These are phyloP conservation scores for Ormyrus labotus DNA, from an alignment of 2,888 invertebrate species.

Conservation along the genomic window DNA sequence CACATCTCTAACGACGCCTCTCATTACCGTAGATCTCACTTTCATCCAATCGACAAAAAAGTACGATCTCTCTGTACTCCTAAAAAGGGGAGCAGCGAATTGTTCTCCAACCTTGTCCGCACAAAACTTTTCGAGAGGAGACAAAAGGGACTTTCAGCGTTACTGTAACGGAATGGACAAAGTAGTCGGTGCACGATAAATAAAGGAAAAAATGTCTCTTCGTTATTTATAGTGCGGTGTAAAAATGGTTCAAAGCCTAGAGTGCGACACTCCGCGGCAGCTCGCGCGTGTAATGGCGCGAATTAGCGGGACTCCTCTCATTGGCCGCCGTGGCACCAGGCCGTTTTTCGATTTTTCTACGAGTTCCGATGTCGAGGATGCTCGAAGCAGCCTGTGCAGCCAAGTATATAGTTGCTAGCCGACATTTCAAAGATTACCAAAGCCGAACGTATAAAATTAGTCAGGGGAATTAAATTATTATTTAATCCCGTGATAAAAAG, in stretches of 20 bases:
- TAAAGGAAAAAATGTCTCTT: conserved; percentile 33
- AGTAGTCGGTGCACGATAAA: conserved; percentile 33
- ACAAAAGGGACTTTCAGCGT: conserved; percentile 7
- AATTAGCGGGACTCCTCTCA: conserved; percentile 32
- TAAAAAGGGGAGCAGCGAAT: background rate
- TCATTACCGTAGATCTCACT: background rate
- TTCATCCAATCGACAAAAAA: background rate
- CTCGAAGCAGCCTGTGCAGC: too few species aligned
- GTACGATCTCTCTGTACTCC: background rate
- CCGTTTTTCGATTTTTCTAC: too few species aligned
- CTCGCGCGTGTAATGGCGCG: conserved; percentile 17
- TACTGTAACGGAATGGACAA: conserved; percentile 11
- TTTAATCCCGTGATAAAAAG: too few species aligned
- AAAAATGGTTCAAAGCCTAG: conserved; percentile 42
- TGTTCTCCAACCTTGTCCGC: background rate
- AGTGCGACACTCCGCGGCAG: background rate
- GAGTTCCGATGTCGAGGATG: too few species aligned
- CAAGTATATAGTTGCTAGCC: too few species aligned
- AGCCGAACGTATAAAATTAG: too few species aligned
- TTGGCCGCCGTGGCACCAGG: background rate
- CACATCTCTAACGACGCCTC: too few species aligned
- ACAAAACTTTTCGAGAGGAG: conserved; percentile 10
- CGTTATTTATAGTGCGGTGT: conserved; percentile 43
- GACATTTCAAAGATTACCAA: too few species aligned
- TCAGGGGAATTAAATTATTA: too few species aligned